A percentile compares a stretch with the other conserved stretches of the same genome.
These are phyloP conservation scores for Leucania comma DNA, from an alignment of 2,888 invertebrate genomes.

Conservation along the genomic window DNA sequence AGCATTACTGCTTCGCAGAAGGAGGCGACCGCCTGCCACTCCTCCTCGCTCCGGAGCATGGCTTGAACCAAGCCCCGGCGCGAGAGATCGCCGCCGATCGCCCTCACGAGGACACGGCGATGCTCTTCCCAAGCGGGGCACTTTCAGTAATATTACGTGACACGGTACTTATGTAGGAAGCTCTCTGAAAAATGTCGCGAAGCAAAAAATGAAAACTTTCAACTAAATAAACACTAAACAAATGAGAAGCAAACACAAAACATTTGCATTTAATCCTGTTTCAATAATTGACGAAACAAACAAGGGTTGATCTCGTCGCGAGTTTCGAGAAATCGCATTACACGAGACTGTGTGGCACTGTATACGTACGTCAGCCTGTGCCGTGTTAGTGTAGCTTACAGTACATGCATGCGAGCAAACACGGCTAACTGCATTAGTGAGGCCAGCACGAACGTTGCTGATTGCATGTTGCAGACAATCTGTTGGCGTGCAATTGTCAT, in stretches of 20 bases:
- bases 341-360: slow-evolving; percentile 18
- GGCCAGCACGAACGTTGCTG: slow-evolving; percentile 75
- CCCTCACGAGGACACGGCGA: too few species aligned
- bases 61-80: too few species aligned
- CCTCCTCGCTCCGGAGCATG: too few species aligned
- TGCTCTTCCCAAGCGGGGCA: too few species aligned
- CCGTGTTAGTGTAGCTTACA: slow-evolving; percentile 53
- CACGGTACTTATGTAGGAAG: too few species aligned
- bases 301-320: slow-evolving; percentile 63
- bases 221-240: slow-evolving; percentile 44
- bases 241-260: slow-evolving; percentile 56
- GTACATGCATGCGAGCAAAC: slow-evolving; percentile 70
- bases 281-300: slow-evolving; percentile 69
- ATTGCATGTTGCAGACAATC: slow-evolving; percentile 62
- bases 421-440: slow-evolving; percentile 81
- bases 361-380: slow-evolving; percentile 22
- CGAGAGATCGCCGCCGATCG: too few species aligned
- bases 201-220: slow-evolving; percentile 32
- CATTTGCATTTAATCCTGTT: slow-evolving; percentile 68
- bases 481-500: slow-evolving; percentile 49
- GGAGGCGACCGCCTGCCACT: too few species aligned
- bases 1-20: too few species aligned
- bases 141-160: too few species aligned
- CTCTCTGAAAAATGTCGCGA: too few species aligned
- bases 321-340: slow-evolving; percentile 51